Evolutionary conservation across 2,888 invertebrate genomes (phyloP), one percentile per base, ranked within the genome.

Genomic region (Leptothorax acervorum): DNA sequence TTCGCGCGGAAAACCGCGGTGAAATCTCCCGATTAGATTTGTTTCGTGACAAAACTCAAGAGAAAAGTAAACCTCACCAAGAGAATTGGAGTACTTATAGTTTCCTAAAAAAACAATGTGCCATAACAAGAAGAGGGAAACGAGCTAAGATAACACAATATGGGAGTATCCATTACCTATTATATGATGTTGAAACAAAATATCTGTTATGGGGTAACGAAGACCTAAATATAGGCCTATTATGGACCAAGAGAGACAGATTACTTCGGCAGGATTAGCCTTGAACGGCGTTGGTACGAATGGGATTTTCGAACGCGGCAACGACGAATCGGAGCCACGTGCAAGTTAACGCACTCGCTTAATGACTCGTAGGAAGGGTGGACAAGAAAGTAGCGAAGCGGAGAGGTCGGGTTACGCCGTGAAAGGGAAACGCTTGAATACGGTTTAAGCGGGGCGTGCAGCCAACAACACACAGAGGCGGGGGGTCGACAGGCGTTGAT

Each of bases 341-440:
- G 82, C 84, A 85, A 90, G 85, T 90, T 87, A 90, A 90, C 90
- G 87, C 86, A 83, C 18, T 71, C 87, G 90, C 82, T 83, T 90
- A 90, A 90, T 90, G 90, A 90, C 85, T 90, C 88, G 87, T 88
- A 88, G 86, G 90, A 88, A 90, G 88, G 88, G 90, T 63, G 86
- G 87, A 83, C 85, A 90, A 90, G 90, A 88, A 89, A 83, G 84
- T 87, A 86, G 86, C 85, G 89, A 90, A 86, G 71, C 89, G 84
- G 75, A 81, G 87, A 89, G 88, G 88, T 85, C 84, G 86, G 84
- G 87, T 90, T 85, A 88, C 88, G 70, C 82, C 75, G 87, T 88
- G 90, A 88, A 88, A 90, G 90, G 88, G 90, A 91, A 91, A 91
- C 89, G 87, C 87, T 91, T 91, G 88, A 91, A 91, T 90, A 90